These are phyloP conservation scores for Drosophila nigricruria DNA, from an alignment of 2,888 invertebrate species.

Conservation along the genomic window DNA sequence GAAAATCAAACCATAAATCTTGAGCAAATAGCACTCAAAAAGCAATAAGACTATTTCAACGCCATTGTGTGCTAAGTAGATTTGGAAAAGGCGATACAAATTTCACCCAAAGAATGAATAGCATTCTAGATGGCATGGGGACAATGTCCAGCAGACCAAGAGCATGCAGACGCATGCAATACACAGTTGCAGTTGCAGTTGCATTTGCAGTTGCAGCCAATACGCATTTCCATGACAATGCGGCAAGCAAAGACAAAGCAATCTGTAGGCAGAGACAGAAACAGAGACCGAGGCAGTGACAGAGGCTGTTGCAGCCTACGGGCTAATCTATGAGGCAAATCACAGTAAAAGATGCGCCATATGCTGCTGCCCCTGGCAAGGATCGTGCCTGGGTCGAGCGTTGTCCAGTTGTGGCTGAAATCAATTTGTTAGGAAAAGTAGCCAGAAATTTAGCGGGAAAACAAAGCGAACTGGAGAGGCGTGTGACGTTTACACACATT, in stretches of 20 bases:
- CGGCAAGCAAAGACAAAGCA: slow-evolving; percentile 45
- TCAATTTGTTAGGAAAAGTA: slow-evolving; percentile 69
- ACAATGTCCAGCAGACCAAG: slow-evolving; percentile 58
- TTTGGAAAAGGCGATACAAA: slow-evolving; percentile 84
- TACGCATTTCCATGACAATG: slow-evolving; percentile 71
- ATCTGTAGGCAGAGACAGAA: slow-evolving; percentile 31
- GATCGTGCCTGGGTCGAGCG: slow-evolving; percentile 40
- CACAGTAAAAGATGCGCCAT: slow-evolving; percentile 65
- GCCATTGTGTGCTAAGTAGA: slow-evolving; percentile 85
- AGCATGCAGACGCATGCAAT: slow-evolving; percentile 37
- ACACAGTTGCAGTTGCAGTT: slow-evolving; percentile 32
- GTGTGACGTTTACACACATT: slow-evolving; percentile 79
- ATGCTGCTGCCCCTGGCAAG: slow-evolving; percentile 37
- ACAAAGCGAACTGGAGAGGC: slow-evolving; percentile 73
- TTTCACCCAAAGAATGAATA: slow-evolving; percentile 71
- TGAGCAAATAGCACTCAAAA: slow-evolving; percentile 82
- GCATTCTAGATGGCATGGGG: slow-evolving; percentile 53
- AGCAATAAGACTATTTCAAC: slow-evolving; percentile 82
- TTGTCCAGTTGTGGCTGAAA: slow-evolving; percentile 68
- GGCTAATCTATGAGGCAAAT: slow-evolving; percentile 76
- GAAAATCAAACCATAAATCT: slow-evolving; percentile 78
- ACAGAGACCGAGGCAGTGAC: not conserved
- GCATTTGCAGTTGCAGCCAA: slow-evolving; percentile 39
- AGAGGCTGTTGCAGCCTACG: slow-evolving; percentile 16
- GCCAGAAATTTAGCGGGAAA: slow-evolving; percentile 60